Conservation (phyloP, 2,888 invertebrate species). For the Parascotia fuliginaria region DNA sequence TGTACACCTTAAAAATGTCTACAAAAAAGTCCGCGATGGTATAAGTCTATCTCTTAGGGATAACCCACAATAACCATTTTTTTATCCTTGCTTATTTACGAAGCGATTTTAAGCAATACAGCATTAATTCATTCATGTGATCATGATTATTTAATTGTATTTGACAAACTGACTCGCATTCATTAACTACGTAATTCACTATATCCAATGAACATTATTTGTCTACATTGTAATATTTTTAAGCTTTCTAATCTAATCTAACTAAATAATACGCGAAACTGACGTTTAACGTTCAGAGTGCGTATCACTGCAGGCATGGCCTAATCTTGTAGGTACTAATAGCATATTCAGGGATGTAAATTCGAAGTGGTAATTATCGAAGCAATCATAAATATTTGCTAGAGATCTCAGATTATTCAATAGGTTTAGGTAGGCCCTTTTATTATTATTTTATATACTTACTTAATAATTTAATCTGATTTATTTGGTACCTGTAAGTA, state of each 20-base stretch:
- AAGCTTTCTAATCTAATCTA: slow-evolving; percentile 13
- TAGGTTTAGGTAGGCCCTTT: neutral
- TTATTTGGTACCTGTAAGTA: too few species aligned
- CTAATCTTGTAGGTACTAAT: too few species aligned
- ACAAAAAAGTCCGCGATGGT: too few species aligned
- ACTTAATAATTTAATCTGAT: too few species aligned
- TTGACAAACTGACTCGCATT: slow-evolving; percentile 72
- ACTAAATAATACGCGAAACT: slow-evolving; percentile 9
- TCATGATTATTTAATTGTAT: too few species aligned
- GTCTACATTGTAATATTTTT: slow-evolving; percentile 32
- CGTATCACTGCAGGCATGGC: slow-evolving; percentile 1
- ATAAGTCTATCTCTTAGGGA: too few species aligned
- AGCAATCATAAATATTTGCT: too few species aligned
- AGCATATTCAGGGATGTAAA: slow-evolving; percentile 14
- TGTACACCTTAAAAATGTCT: too few species aligned
- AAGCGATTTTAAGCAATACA: too few species aligned
- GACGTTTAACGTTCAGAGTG: neutral
- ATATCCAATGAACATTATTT: slow-evolving; percentile 31
- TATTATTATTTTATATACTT: too few species aligned
- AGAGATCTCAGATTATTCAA: slow-evolving; percentile 3
- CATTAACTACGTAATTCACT: slow-evolving; percentile 54
- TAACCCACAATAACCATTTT: too few species aligned
- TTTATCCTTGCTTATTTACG: too few species aligned
- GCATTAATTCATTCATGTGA: slow-evolving; percentile 83
- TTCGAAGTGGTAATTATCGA: slow-evolving; percentile 3